These are phyloP conservation scores for Drosophila elegans DNA, from an alignment of 1,140 invertebrate genomes.

Conservation along the genomic window DNA sequence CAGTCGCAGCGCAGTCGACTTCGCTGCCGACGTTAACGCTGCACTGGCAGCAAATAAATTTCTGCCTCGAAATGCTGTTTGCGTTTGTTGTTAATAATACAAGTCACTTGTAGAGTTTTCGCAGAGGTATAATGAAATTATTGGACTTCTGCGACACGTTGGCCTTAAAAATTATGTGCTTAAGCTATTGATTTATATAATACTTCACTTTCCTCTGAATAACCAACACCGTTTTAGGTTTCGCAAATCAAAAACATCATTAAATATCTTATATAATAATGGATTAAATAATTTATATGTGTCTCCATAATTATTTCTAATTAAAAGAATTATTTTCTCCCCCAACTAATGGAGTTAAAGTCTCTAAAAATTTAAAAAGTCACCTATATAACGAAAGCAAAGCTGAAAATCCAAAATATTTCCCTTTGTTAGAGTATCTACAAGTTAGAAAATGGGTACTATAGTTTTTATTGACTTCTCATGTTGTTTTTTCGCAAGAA, in stretches of 20 bases:
- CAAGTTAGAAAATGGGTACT: not conserved
- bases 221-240: no score
- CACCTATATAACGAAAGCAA: no score
- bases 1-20: conserved; percentile 41
- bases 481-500: conserved; percentile 72
- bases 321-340: no score
- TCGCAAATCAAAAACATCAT: no score
- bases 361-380: no score
- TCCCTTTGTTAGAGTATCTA: not conserved
- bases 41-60: conserved; percentile 65
- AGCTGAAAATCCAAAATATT: not conserved
- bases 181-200: no score
- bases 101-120: conserved; percentile 15
- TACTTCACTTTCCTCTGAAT: no score
- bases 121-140: conserved; percentile 1
- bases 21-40: conserved; percentile 13
- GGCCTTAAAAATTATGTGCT: no score
- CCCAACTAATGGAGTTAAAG: no score
- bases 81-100: conserved; percentile 45
- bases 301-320: no score
- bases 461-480: conserved; percentile 8
- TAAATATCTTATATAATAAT: no score
- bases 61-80: conserved; percentile 61
- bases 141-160: not conserved
- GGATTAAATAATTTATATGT: no score